Base-by-base conservation (phyloP, 2,113 vertebrate species). In the Coregonus clupeaformis region DNA sequence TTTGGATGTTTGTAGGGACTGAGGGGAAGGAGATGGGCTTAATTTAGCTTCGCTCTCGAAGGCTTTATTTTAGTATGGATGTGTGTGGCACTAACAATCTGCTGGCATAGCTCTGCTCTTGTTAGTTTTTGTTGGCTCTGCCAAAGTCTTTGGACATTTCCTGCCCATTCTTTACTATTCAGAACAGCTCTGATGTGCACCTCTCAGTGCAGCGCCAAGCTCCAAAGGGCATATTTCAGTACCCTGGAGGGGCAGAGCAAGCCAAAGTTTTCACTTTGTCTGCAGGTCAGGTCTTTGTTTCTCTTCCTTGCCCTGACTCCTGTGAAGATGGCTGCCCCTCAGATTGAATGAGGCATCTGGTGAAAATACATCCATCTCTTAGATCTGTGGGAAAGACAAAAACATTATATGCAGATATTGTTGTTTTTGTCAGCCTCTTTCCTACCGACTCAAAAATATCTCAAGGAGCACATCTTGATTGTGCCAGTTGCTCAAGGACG, bases 151-250 rank as follows among this genome's bases (percentile, higher is more conserved):
- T 47, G 13, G 6, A 47, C 55, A 75, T 73, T 79, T 6, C n/a
- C n/a, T 60, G 57, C n/a, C 57, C 57, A 60, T 60, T 22, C 57
- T 60, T 60, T 60, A 60, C 57, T 60, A 60, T 22, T 60, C 20
- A 83, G 81, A 83, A 77, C 73, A 76, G 62, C 45, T 73, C 16
- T 55, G 68, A 74, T 71, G 49, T 76, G 47, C 73, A 73, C 81
- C 79, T 65, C 47, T 36, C 16, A 52, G 45, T 25, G 24, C 45
- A 29, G 47, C 14, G 14, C 13, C 27, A 71, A 68, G 49, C 77
- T 82, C 83, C 75, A 82, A 85, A 88, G 78, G 78, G 81, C 81
- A 86, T 84, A 83, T 81, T 83, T 83, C 59, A 83, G 74, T 72
- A 77, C 79, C 63, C 67, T 59, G 49, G 45, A 52, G 62, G 65